Base-by-base conservation (phyloP, 2,888 invertebrate species). In the Drosophila maculinotata region DNA sequence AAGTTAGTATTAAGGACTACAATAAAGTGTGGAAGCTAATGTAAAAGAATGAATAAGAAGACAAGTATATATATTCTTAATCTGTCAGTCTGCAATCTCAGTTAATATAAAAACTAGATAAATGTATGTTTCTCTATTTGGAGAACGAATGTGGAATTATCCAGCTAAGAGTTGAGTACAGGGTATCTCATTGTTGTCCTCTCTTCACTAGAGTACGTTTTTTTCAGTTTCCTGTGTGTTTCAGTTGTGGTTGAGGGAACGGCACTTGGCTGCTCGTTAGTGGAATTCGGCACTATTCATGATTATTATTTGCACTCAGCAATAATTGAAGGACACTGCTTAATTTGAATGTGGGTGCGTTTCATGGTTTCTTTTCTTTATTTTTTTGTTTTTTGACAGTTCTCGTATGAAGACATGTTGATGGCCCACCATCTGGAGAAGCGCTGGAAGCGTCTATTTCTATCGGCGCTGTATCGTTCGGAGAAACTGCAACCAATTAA, bases 401-500 rank as follows among this genome's bases (percentile, higher is more conserved):
- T 92, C 68, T 85, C 89, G 57, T 92, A 90, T 65, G 89, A 90
- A 63, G 91, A 92, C 53, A 87, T 92, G 91, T 75, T 92, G 69
- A 89, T 92, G 91, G 88, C 91, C n/a, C 92, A 94, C 84, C 92
- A 92, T 60, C 90, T 96, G 39, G 94, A 95, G 89, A 91, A 93
- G 14, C 93, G 95, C 1, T 96, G 96, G 96, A 93, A 94, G 59
- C 92, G 92, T 3, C 90, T 96, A 9, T 95, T 94, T 82, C 93
- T 94, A 51, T 94, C 94, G 0, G 94, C 95, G 0, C 89, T 96
- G 5, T 95, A 94, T 90, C 93, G 96, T 53, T 93, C 93, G 9
- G 93, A 93, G 64, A 94, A 95, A 1, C 90, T 96, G 31, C 95
- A 95, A 85, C 94, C 95, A 54, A 96, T 97, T n/a, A 97, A 97